Conservation (phyloP, 2,113 vertebrate genomes). For the Pterocles orientalis region DNA sequence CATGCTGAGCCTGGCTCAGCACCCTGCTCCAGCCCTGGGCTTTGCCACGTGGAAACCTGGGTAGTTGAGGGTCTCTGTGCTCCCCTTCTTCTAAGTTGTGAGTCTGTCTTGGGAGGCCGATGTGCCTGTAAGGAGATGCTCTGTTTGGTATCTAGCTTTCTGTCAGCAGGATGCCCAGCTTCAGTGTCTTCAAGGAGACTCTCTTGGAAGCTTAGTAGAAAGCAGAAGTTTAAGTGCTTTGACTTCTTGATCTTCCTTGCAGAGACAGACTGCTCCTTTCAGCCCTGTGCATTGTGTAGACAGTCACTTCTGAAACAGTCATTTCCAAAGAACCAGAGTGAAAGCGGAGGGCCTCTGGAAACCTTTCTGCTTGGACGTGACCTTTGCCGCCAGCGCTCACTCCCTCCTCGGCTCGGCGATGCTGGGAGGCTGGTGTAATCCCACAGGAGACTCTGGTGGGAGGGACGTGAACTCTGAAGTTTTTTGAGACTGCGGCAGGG, state of each 20-base stretch:
- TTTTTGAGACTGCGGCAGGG: neutral
- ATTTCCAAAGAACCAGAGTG: neutral
- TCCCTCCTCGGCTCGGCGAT: rapidly evolving
- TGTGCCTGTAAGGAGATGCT: neutral
- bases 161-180: neutral
- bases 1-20: neutral
- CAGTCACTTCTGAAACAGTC: neutral
- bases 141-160: neutral
- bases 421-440: rapidly evolving
- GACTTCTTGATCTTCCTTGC: neutral
- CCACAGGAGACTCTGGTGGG: rapidly evolving
- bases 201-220: neutral
- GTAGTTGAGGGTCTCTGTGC: neutral
- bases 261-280: neutral
- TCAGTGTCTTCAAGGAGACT: neutral
- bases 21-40: neutral
- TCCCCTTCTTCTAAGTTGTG: neutral
- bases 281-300: neutral
- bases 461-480: neutral
- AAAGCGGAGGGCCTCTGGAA: neutral
- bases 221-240: neutral
- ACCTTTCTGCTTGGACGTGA: neutral
- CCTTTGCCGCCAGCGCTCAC: rapidly evolving
- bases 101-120: neutral
- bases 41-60: neutral